Conservation (phyloP, 2,113 vertebrate genomes). For the Telmatochromis brichardi region DNA sequence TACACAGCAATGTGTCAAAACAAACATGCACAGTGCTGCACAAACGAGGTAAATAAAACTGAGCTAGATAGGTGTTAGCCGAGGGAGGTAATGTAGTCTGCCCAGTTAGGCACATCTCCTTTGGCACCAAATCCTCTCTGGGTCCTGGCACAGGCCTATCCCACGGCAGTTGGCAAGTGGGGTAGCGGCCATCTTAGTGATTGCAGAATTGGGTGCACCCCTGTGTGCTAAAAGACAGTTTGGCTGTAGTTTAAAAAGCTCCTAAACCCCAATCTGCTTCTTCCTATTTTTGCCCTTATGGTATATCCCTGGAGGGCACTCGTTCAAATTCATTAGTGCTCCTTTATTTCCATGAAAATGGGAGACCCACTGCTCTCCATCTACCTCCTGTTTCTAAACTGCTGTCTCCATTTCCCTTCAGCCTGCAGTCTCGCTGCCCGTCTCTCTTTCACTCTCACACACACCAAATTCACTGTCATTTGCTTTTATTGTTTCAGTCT, state of each 20-base stretch:
- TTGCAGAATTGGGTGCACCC: conserved; percentile 47
- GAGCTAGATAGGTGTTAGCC: conserved; percentile 28
- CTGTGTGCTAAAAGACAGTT: conserved; percentile 40
- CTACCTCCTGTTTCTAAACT: conserved; percentile 48
- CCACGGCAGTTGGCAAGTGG: conserved; percentile 45
- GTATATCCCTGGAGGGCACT: conserved; percentile 49
- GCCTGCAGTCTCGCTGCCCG: neutral
- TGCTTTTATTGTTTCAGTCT: conserved; percentile 15
- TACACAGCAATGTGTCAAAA: neutral
- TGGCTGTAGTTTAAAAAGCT: conserved; percentile 46
- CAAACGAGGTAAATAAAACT: conserved; percentile 27
- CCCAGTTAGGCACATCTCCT: conserved; percentile 36
- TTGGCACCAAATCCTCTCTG: conserved; percentile 22
- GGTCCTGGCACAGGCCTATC: conserved; percentile 38
- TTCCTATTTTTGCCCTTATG: conserved; percentile 51
- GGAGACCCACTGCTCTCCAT: conserved; percentile 43
- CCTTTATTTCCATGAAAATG: conserved; percentile 64
- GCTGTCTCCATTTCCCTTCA: conserved; percentile 4
- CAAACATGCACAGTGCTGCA: neutral
- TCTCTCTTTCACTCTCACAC: neutral
- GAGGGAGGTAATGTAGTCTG: neutral
- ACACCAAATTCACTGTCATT: neutral
- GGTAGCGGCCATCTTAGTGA: conserved; percentile 38
- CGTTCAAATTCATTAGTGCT: conserved; percentile 62
- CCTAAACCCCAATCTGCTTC: conserved; percentile 53